Evolutionary conservation across 2,888 invertebrate genomes (phyloP), one percentile per base, ranked within the genome.

Genomic region (Oeneis ivallda): DNA sequence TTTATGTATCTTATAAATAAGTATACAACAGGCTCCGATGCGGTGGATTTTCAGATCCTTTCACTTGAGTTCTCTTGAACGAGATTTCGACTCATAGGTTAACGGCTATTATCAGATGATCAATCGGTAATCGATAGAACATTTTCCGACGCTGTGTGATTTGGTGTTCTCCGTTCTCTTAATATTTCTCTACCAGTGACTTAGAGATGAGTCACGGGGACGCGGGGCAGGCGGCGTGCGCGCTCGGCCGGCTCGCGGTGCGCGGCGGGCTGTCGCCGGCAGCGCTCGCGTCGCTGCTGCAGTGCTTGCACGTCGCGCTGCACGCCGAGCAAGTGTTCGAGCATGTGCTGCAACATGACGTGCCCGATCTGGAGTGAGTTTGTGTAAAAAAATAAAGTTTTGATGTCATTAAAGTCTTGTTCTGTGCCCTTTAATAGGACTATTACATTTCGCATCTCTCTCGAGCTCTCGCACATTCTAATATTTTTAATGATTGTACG

Each of bases 121-220:
- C n/a, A n/a, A n/a, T n/a, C n/a, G n/a, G n/a, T n/a, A n/a, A n/a
- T n/a, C n/a, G n/a, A n/a, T n/a, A n/a, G n/a, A n/a, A 26, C 26
- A 4, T 26, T 26, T 26, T 26, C 26, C 26, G 41, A 41, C 1
- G 13, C 13, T 41, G 3, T 13, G 13, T 4, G 2, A 26, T 13
- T 5, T 13, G 41, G 11, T 11, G 13, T 10, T 11, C 10, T 11
- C 11, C 39, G 10, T 41, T 11, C 2, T 10, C 4, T 1, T 5
- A 41, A 11, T 41, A 2, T 32, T n/a, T 5, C 3, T 32, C 56
- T 0, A 7, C 34, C 72, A 90, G 90, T 0, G 84, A 82, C 2
- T 76, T 90, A 64, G 91, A 91, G 73, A 81, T 77, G 73, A 85
- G 83, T 26, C 87, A 83, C 78, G 90, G 90, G 13, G 75, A 74